Conservation (phyloP, 2,797 vertebrate species). For the Chiloscyllium punctatum region DNA sequence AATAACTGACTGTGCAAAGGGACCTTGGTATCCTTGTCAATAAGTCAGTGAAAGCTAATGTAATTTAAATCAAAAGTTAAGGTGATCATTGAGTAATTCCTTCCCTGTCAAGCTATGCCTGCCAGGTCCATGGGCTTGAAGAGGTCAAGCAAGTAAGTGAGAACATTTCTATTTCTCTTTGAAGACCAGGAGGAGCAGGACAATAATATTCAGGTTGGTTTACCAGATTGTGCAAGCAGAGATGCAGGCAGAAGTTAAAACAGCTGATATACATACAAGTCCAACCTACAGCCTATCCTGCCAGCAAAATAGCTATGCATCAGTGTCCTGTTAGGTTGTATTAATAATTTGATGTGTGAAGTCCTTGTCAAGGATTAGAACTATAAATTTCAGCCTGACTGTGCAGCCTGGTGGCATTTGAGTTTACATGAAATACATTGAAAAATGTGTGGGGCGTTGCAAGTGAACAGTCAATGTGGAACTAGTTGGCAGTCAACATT, state of each 20-base stretch:
- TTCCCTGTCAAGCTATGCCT: background rate
- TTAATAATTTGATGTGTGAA: slow-evolving; percentile 5
- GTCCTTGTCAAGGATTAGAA: background rate
- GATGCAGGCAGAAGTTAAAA: background rate
- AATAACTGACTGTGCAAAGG: too few relatives aligned
- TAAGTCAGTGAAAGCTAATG: too few relatives aligned
- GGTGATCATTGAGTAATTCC: background rate
- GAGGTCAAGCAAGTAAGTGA: background rate
- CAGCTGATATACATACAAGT: background rate
- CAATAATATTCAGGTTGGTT: background rate
- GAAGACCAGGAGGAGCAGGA: background rate
- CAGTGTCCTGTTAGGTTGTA: background rate
- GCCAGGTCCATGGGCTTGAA: background rate
- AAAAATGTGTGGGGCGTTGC: background rate
- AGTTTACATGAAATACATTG: background rate
- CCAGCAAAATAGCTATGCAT: background rate
- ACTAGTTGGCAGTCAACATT: background rate
- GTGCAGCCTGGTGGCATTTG: background rate
- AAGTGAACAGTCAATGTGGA: background rate
- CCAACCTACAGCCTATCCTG: background rate
- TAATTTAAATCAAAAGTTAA: background rate
- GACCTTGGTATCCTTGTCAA: too few relatives aligned
- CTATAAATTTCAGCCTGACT: background rate
- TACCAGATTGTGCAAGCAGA: background rate
- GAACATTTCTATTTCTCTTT: background rate